Evolutionary conservation across 2,113 vertebrate genomes (phyloP), one percentile per base, ranked within the genome.

Genomic region (Toxotes chatareus): DNA sequence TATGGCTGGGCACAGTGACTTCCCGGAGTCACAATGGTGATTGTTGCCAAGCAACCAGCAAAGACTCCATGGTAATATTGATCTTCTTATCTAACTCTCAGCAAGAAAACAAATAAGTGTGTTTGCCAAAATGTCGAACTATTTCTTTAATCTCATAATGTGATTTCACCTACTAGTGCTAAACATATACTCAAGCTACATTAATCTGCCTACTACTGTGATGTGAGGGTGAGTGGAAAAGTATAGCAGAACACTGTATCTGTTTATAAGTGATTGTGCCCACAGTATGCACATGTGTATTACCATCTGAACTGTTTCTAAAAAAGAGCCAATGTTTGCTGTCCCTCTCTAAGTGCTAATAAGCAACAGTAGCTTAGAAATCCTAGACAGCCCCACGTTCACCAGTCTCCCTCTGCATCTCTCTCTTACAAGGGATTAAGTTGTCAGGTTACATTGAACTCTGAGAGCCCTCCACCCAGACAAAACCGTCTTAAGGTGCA

Each of bases 401-500:
- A 71, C 67, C 74, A 59, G 57, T 80, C 75, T 69, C 47, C 19
- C 77, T 79, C 69, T 76, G 65, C 70, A 66, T 79, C 80, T 88
- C 79, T 91, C 87, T 91, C 89, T 84, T 90, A 90, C 85, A 87
- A 79, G 83, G 91, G 92, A 93, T 92, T 91, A 93, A 90, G 87
- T 91, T 93, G 90, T 94, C 92, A 89, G 89, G 87, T 93, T 94
- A 86, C 90, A 89, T 86, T 91, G 89, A 91, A 93, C 92, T 87
- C 88, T 85, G 77, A 88, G 73, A 59, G 83, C 82, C 89, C 88
- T 93, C 83, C 79, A 81, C 73, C 83, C 88, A 93, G 90, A 92
- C 91, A 92, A 93, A 93, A 91, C 84, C 86, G 47, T 91, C 90
- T 92, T 92, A 92, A 89, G 89, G 92, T 91, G 81, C 79, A 74